phyloP scores from a whole-genome alignment of 2,797 vertebrate genomes.

The Molossus alvarezi region DNA sequence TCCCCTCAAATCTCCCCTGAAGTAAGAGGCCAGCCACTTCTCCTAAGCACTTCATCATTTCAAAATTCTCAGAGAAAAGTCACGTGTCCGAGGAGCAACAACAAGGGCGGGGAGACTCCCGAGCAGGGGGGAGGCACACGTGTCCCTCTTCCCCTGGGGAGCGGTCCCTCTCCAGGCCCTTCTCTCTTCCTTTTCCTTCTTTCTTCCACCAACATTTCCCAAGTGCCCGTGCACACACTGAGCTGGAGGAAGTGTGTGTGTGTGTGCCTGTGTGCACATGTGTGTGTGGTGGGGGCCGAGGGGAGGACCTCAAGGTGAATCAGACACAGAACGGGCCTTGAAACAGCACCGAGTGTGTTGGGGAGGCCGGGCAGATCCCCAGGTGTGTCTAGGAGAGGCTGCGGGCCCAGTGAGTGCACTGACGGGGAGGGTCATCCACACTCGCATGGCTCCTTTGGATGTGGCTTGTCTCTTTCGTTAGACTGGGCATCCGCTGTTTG shows the following conservation, averaged over 20 bases:
- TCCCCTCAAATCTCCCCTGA: neutral
- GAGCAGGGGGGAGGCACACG: neutral
- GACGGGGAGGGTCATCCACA: neutral
- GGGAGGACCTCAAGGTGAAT: neutral
- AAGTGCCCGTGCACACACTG: neutral
- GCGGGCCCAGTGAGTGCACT: neutral
- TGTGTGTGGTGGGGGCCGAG: too few relatives aligned
- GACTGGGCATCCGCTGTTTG: neutral
- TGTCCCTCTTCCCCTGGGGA: neutral
- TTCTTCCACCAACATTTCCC: neutral
- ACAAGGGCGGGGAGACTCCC: neutral
- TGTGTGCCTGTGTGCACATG: neutral
- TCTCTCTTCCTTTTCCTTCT: neutral
- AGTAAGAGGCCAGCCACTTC: constrained; percentile 8
- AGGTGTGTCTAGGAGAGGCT: too few relatives aligned
- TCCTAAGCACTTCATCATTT: neutral
- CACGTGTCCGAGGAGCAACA: neutral
- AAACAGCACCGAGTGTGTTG: rapidly evolving
- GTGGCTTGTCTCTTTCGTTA: neutral
- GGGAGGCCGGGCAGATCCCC: neutral
- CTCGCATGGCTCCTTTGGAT: neutral
- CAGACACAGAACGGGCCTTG: neutral
- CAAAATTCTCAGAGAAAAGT: constrained; percentile 14
- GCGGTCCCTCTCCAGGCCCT: neutral
- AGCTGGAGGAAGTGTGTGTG: neutral